Base-by-base conservation (phyloP, 2,888 invertebrate species). In the Coenonympha glycerion region DNA sequence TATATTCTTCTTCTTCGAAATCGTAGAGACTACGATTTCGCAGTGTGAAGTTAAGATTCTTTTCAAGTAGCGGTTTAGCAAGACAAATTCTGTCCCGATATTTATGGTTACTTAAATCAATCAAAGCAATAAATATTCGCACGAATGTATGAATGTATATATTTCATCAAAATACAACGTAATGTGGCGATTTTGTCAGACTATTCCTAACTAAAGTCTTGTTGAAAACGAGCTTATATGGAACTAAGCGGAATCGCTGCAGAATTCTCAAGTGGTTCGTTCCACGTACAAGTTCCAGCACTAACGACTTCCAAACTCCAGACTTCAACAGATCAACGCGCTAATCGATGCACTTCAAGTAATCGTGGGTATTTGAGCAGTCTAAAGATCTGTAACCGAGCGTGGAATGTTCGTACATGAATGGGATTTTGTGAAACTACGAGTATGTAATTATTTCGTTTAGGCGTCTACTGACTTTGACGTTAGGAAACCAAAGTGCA, bases 291-390 rank as follows among this genome's bases (percentile, higher is more conserved):
- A 45, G 45, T 45, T 45, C 19, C 18, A 34, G 13, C 21, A 45
- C 45, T 45, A 45, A 45, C 45, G 45, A 45, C 45, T 45, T 45
- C 16, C 22, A 22, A 45, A 45, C 45, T 45, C 33, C 13, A 33
- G 16, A 16, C 15, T 44, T 45, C 45, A 45, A 45, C 45, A 30
- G 45, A 45, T 45, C 45, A 45, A 34, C 45, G 24, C 45, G 34
- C 34, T 45, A 45, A 45, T 45, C 45, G 33, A 45, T 45, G 45
- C 45, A 45, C 34, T 45, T 45, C 16, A 34, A 34, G 24, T 34
- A 34, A 45, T 34, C 33, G 15, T 24, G 6, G 34, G 34, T 34
- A 34, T 45, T 45, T 15, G 41, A 13, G 30, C 11, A 30, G 28
- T 28, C 11, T 39, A 24, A 24, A 15, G 39, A 39, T 24, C 39